These are phyloP conservation scores for Plectropomus leopardus DNA, from an alignment of 2,113 vertebrate genomes.

Conservation along the genomic window DNA sequence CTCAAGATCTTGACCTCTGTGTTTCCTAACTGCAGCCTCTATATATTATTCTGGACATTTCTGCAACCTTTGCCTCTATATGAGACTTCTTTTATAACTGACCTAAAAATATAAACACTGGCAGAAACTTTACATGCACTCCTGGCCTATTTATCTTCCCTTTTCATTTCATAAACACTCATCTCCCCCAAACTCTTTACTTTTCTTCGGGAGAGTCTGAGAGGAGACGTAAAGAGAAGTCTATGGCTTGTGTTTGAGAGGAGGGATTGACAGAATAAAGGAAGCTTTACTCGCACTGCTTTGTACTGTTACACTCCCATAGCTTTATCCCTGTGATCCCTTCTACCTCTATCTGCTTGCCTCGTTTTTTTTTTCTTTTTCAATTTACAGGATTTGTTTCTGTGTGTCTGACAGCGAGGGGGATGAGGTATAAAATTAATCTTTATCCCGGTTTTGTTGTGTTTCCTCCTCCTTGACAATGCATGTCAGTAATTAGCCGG, in stretches of 20 bases:
- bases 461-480: conserved; percentile 80
- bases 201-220: conserved; percentile 45
- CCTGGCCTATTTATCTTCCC: conserved; percentile 45
- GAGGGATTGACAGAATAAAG: conserved; percentile 69
- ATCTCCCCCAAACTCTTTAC: conserved; percentile 40
- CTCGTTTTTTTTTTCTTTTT: conserved; percentile 70
- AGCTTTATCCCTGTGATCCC: conserved; percentile 76
- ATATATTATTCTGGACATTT: conserved; percentile 45
- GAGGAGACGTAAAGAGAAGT: conserved; percentile 43
- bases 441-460: conserved; percentile 84
- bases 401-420: conserved; percentile 74
- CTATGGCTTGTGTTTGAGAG: conserved; percentile 54
- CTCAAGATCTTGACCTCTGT: conserved; percentile 52
- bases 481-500: conserved; percentile 85
- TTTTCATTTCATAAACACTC: conserved; percentile 44
- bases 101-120: conserved; percentile 64
- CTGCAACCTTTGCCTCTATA: conserved; percentile 56
- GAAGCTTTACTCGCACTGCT: conserved; percentile 54
- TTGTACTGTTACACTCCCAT: conserved; percentile 66
- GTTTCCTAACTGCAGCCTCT: conserved; percentile 44
- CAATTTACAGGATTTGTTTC: conserved; percentile 83
- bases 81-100: conserved; percentile 58
- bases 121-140: conserved; percentile 49
- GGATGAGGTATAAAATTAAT: conserved; percentile 84
- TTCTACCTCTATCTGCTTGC: conserved; percentile 68